Conservation (phyloP, 2,797 vertebrate species). For the Tolypeutes matacus region DNA sequence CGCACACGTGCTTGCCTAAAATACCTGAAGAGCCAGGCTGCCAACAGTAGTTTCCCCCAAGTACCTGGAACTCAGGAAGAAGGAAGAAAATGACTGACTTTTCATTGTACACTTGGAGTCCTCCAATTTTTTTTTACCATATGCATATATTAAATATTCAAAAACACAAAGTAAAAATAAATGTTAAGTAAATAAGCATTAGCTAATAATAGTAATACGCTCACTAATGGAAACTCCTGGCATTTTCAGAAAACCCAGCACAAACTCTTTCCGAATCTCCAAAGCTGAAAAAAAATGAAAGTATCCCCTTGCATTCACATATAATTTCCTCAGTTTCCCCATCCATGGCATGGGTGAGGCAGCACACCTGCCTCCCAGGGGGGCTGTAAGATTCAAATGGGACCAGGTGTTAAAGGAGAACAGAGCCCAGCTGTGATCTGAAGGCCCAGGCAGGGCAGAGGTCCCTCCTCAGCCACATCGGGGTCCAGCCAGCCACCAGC, state of each 20-base stretch:
- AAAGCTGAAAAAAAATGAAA: background rate
- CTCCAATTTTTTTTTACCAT: background rate
- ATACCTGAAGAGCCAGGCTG: background rate
- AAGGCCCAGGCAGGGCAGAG: too few species aligned
- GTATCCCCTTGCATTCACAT: background rate
- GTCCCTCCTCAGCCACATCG: background rate
- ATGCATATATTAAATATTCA: background rate
- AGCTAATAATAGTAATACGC: background rate
- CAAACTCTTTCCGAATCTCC: background rate
- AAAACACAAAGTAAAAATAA: slow-evolving; percentile 15
- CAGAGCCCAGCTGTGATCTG: background rate
- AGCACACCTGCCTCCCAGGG: rapidly evolving
- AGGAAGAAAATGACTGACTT: slow-evolving; percentile 11
- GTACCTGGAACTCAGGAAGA: background rate
- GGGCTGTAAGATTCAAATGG: background rate
- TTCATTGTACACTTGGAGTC: background rate
- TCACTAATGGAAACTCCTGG: background rate
- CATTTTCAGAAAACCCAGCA: slow-evolving; percentile 28
- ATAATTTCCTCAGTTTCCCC: background rate
- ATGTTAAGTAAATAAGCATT: background rate
- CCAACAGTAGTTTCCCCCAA: background rate
- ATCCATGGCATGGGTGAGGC: background rate
- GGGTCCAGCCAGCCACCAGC: background rate
- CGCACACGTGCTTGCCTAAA: background rate
- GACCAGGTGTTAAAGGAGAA: background rate